Evolutionary conservation across 2,888 invertebrate species (phyloP).

Genomic region (Drosophila basisetae): DNA sequence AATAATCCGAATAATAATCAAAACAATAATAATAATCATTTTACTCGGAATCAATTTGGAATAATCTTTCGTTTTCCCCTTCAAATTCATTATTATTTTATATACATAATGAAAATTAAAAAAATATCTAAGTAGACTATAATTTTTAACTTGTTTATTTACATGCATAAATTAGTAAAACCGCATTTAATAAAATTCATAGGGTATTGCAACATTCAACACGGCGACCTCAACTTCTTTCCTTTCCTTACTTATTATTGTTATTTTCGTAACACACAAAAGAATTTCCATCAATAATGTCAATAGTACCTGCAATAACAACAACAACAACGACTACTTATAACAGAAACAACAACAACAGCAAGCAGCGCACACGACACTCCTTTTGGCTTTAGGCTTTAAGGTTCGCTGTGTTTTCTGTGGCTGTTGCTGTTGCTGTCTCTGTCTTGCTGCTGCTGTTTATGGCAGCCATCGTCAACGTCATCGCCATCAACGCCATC

Average conservation of each 20-base stretch:
- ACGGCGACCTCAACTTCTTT: slow-evolving; percentile 23
- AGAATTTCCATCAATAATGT: slow-evolving; percentile 82
- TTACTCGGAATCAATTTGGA: neutral
- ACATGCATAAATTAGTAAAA: neutral
- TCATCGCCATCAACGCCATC: slow-evolving; percentile 29
- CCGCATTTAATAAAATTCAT: neutral
- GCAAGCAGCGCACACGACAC: slow-evolving; percentile 54
- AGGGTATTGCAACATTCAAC: slow-evolving; percentile 31
- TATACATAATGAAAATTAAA: neutral
- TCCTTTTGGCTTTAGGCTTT: slow-evolving; percentile 47
- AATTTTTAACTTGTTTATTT: neutral
- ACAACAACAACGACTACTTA: slow-evolving; percentile 36
- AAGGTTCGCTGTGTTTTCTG: slow-evolving; percentile 23
- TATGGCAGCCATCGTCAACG: slow-evolving; percentile 41
- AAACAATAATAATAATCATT: neutral
- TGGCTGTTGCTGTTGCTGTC: neutral
- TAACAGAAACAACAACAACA: slow-evolving; percentile 42
- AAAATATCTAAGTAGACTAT: neutral
- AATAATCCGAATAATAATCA: neutral
- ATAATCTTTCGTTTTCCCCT: neutral
- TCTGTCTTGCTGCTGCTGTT: slow-evolving; percentile 18
- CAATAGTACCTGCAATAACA: slow-evolving; percentile 66
- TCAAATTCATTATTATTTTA: neutral
- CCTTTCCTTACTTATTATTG: slow-evolving; percentile 41
- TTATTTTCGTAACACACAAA: slow-evolving; percentile 67